Conservation (phyloP, 2,797 vertebrate species). For the Artibeus jamaicensis region DNA sequence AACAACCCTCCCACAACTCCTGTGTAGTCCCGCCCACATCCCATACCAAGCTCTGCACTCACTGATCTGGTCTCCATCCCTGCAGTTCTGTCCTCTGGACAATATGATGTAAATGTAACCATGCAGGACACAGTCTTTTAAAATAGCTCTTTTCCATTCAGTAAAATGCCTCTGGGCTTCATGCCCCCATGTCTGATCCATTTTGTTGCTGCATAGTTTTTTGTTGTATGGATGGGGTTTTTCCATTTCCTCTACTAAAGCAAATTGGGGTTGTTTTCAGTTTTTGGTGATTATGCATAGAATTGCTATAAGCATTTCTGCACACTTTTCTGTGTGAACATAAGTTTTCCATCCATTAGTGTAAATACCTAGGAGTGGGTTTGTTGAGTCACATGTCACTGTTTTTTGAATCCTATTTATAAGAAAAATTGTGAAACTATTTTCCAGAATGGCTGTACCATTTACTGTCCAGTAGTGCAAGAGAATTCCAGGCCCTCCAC, state of each 20-base stretch:
- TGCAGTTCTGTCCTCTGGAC: background rate
- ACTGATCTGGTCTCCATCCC: background rate
- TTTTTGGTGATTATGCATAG: background rate
- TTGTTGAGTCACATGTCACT: background rate
- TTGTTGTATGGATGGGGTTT: background rate
- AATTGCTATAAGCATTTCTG: background rate
- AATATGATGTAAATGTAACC: background rate
- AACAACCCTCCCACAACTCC: background rate
- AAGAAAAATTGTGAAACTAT: background rate
- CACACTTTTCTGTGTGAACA: background rate
- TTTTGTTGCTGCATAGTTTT: background rate
- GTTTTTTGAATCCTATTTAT: background rate
- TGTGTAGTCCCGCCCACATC: background rate
- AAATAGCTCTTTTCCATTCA: background rate
- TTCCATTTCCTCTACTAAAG: background rate
- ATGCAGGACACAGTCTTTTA: background rate
- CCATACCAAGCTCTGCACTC: background rate
- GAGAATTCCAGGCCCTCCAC: background rate
- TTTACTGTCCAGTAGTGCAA: background rate
- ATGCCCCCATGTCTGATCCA: background rate
- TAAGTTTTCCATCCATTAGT: background rate
- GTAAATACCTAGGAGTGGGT: background rate
- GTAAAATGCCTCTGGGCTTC: background rate
- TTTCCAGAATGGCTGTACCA: background rate
- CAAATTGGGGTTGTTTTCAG: background rate